Evolutionary conservation across 2,888 invertebrate genomes (phyloP).

Genomic region (Yponomeuta malinellus): DNA sequence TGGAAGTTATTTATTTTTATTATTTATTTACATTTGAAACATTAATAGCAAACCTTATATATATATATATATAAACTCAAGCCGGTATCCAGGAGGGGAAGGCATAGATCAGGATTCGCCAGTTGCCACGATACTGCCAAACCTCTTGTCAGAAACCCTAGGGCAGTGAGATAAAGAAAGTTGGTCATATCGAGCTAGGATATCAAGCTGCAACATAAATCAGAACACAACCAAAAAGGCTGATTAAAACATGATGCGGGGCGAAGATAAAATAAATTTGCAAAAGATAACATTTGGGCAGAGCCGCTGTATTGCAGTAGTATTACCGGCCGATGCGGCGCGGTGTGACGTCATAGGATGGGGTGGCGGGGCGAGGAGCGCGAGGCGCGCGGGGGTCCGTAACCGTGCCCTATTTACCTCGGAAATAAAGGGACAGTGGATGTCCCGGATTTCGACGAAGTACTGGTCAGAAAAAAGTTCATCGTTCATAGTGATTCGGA

Average conservation of each 20-base stretch:
- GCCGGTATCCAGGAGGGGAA: too few species aligned
- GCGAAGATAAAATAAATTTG: neutral
- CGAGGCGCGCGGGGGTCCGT: neutral
- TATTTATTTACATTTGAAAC: too few species aligned
- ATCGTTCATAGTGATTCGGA: neutral
- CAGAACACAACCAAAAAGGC: neutral
- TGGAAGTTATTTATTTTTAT: too few species aligned
- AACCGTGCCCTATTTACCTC: constrained; percentile 40
- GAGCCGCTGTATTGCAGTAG: constrained; percentile 21
- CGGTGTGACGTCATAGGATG: constrained; percentile 28
- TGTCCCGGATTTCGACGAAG: constrained; percentile 17
- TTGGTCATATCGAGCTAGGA: neutral
- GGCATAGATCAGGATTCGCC: too few species aligned
- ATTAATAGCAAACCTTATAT: too few species aligned
- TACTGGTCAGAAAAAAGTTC: neutral
- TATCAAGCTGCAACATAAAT: neutral
- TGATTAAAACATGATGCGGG: neutral
- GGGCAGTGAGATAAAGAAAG: neutral
- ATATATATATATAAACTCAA: too few species aligned
- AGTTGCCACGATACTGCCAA: too few species aligned
- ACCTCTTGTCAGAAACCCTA: too few species aligned
- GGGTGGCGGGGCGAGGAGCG: constrained; percentile 18
- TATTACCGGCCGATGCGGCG: constrained; percentile 17
- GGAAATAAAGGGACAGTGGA: constrained; percentile 30
- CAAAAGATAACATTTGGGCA: neutral